Conservation (phyloP, 2,888 invertebrate genomes). For the Cerceris rybyensis region DNA sequence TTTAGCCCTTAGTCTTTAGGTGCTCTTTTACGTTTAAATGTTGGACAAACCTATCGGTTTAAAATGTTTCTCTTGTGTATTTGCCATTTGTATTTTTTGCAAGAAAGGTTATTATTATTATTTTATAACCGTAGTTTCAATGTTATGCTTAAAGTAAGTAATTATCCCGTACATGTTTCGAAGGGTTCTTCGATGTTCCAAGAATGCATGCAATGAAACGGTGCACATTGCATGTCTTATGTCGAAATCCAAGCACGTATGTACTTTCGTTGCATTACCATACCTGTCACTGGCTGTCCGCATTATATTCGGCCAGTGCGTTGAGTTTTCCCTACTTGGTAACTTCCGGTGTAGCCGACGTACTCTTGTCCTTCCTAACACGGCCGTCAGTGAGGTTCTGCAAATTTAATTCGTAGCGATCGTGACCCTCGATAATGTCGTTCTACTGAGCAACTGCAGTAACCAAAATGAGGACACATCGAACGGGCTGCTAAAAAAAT, state of each 20-base stretch:
- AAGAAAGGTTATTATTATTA: too few relatives aligned
- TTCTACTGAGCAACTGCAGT: constrained; percentile 32
- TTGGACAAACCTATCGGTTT: too few relatives aligned
- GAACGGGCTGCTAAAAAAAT: constrained; percentile 20
- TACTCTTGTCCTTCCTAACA: constrained; percentile 53
- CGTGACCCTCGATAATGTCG: constrained; percentile 63
- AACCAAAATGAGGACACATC: constrained; percentile 23
- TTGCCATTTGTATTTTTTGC: too few relatives aligned
- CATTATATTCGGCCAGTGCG: constrained; percentile 68
- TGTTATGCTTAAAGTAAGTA: constrained; percentile 7
- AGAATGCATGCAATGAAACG: not conserved
- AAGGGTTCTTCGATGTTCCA: constrained; percentile 15
- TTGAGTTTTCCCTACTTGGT: constrained; percentile 74
- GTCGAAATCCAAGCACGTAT: constrained; percentile 73
- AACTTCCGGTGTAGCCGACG: constrained; percentile 71
- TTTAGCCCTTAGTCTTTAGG: too few relatives aligned
- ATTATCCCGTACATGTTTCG: constrained; percentile 50
- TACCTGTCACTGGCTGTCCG: constrained; percentile 64
- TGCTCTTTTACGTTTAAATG: too few relatives aligned
- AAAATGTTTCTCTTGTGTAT: too few relatives aligned
- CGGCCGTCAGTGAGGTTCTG: constrained; percentile 50
- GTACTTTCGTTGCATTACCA: constrained; percentile 66
- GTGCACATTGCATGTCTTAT: constrained; percentile 31
- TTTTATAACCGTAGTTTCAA: too few relatives aligned
- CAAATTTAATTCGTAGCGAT: constrained; percentile 67